These are phyloP conservation scores for Diadumene lineata DNA, from an alignment of 92 coral and sea anemone genomes.

Conservation along the genomic window DNA sequence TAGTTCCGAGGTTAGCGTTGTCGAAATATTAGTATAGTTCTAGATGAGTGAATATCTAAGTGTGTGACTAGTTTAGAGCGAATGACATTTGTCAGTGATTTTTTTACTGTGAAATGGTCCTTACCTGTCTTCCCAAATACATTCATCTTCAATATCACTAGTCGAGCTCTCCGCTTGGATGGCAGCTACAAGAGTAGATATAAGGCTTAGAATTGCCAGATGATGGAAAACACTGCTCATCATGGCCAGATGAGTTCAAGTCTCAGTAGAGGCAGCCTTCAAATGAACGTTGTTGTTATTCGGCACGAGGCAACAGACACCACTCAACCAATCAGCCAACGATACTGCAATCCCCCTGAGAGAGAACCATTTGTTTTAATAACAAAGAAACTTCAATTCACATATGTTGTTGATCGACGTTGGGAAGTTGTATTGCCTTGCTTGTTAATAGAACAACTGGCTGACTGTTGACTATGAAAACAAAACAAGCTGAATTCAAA, in stretches of 20 bases:
- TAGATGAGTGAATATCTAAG: background rate
- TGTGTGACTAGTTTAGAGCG: background rate
- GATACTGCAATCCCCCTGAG: conserved; percentile 33
- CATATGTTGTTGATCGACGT: conserved; percentile 14
- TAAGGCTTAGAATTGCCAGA: background rate
- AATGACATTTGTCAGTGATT: background rate
- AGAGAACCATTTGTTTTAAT: conserved; percentile 28
- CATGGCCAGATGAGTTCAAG: conserved; percentile 6
- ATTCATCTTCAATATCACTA: conserved; percentile 38
- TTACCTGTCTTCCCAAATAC: conserved; percentile 51
- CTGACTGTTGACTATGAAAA: conserved; percentile 22
- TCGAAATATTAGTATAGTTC: background rate
- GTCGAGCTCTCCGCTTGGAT: background rate
- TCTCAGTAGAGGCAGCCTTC: background rate
- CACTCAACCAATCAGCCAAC: conserved; percentile 29
- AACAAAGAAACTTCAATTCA: conserved; percentile 17
- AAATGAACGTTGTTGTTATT: conserved; percentile 10
- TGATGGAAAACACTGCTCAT: conserved; percentile 1
- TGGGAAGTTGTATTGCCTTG: background rate
- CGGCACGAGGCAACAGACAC: conserved; percentile 36
- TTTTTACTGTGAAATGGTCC: background rate
- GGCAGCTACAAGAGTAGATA: conserved; percentile 5
- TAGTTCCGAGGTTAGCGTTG: background rate
- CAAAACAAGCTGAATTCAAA: background rate
- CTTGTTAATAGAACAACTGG: conserved; percentile 16